A percentile compares a stretch with the other conserved stretches of the same genome.
These are phyloP conservation scores for Uloborus diversus DNA, from an alignment of 1,140 invertebrate genomes.

Conservation along the genomic window DNA sequence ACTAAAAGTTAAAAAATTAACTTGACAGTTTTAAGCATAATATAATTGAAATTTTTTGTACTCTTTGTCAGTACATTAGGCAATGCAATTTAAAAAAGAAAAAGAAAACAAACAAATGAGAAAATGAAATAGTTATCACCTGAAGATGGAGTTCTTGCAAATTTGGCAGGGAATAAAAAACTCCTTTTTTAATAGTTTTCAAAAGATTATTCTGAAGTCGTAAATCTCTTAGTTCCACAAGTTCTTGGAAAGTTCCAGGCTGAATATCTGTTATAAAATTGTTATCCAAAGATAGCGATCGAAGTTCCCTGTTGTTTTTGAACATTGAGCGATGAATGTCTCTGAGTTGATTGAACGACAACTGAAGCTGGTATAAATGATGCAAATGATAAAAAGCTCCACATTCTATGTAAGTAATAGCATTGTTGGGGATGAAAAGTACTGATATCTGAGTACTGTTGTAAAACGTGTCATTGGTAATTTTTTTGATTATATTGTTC, in stretches of 20 bases:
- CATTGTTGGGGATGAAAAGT: conserved; percentile 87
- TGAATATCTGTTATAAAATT: conserved; percentile 86
- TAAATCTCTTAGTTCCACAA: conserved; percentile 79
- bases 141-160: conserved; percentile 82
- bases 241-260: conserved; percentile 79
- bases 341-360: conserved; percentile 86
- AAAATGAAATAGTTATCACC: too few species aligned
- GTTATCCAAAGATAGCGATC: conserved; percentile 87
- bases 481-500: conserved; percentile 88
- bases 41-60: too few species aligned
- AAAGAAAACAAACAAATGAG: too few species aligned
- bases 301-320: conserved; percentile 76
- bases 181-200: conserved; percentile 75
- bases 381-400: conserved; percentile 76
- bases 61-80: too few species aligned
- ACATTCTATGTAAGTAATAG: conserved; percentile 78
- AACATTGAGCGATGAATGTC: conserved; percentile 79
- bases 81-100: too few species aligned
- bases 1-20: too few species aligned
- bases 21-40: too few species aligned
- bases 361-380: conserved; percentile 82
- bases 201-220: conserved; percentile 86
- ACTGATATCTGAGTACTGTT: conserved; percentile 80
- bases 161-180: conserved; percentile 81
- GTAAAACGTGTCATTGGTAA: conserved; percentile 81